phyloP scores from a whole-genome alignment of 2,113 vertebrate genomes.

The Andinoacara biseriatus region DNA sequence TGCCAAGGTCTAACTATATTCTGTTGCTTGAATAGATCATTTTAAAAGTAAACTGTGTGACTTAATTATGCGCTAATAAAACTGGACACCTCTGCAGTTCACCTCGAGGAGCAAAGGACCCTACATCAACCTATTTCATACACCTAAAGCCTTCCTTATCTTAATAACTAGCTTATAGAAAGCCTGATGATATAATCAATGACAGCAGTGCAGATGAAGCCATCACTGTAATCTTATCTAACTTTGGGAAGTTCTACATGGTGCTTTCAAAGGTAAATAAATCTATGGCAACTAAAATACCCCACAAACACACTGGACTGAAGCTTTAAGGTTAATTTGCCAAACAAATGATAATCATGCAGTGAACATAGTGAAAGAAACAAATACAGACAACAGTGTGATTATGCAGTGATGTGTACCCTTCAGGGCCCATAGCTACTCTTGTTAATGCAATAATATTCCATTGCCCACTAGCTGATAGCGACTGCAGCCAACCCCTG shows the following conservation, averaged over 20 bases:
- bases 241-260: neutral
- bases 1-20: neutral
- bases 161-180: neutral
- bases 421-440: neutral
- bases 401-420: neutral
- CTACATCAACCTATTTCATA: neutral
- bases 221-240: neutral
- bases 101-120: neutral
- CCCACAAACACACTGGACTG: neutral
- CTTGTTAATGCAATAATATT: neutral
- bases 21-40: neutral
- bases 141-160: neutral
- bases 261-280: neutral
- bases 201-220: neutral
- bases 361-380: neutral
- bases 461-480: neutral
- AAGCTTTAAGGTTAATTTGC: neutral
- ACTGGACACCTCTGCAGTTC: neutral
- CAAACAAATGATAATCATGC: neutral
- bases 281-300: neutral
- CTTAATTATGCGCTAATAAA: accelerated
- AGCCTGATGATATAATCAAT: neutral
- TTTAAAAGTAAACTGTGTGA: neutral
- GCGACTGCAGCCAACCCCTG: neutral
- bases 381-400: neutral